A percentile compares a stretch with the other conserved stretches of the same genome.
These are phyloP conservation scores for Dioctria linearis DNA, from an alignment of 2,888 invertebrate genomes.

Conservation along the genomic window DNA sequence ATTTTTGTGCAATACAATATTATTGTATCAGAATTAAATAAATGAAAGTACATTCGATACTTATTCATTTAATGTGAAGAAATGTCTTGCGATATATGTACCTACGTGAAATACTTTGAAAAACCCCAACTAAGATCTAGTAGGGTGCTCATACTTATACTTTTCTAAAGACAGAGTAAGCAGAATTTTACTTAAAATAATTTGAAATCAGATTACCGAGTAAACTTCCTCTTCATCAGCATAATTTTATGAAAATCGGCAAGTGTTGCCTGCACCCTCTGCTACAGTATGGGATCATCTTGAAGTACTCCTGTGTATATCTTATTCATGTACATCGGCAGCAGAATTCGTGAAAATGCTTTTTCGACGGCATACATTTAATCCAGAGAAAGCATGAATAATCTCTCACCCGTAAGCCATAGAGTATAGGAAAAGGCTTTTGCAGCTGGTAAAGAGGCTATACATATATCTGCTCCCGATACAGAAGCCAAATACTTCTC, in stretches of 20 bases:
- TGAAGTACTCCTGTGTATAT: not conserved
- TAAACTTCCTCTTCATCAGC: constrained; percentile 4
- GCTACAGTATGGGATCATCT: not conserved
- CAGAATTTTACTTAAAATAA: not conserved
- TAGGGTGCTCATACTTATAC: too few relatives aligned
- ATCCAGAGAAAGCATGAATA: not conserved
- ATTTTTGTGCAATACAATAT: too few relatives aligned
- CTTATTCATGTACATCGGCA: not conserved
- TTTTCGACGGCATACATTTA: not conserved
- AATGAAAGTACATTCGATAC: too few relatives aligned
- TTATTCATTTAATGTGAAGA: too few relatives aligned
- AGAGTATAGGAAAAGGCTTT: not conserved
- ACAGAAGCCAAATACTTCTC: not conserved
- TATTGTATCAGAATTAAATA: too few relatives aligned
- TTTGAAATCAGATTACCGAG: not conserved
- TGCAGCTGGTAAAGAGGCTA: not conserved
- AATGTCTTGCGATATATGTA: too few relatives aligned
- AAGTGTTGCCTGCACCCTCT: not conserved
- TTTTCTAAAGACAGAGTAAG: too few relatives aligned
- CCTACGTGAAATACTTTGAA: too few relatives aligned
- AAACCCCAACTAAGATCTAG: too few relatives aligned
- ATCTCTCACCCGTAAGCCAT: not conserved
- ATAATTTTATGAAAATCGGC: not conserved
- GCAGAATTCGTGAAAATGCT: not conserved
- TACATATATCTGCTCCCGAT: not conserved